These are phyloP conservation scores for Clinocottus analis DNA, from an alignment of 2,113 vertebrate species.

Conservation along the genomic window DNA sequence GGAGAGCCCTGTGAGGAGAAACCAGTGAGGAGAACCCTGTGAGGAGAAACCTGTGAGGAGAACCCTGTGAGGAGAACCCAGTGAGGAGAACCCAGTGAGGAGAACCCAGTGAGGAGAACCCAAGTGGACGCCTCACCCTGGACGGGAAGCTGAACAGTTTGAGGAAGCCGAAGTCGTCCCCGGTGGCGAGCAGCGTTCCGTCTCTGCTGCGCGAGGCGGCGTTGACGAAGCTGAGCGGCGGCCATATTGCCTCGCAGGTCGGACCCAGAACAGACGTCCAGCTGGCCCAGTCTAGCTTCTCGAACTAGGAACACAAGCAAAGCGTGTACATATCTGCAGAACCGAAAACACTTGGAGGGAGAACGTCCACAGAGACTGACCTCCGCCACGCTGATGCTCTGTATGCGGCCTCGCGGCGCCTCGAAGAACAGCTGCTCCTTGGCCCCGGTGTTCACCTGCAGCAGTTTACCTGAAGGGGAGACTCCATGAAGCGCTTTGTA, in stretches of 20 bases:
- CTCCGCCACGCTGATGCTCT: constrained; percentile 66
- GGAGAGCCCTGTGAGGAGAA: too few relatives aligned
- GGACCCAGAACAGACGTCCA: constrained; percentile 96
- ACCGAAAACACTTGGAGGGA: too few relatives aligned
- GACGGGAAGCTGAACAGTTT: constrained; percentile 96
- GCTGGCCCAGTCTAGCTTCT: constrained; percentile 94
- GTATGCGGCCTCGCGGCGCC: constrained; percentile 89
- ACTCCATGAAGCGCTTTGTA: too few relatives aligned
- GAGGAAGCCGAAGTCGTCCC: constrained; percentile 96
- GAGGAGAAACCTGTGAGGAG: too few relatives aligned
- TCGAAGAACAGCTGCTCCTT: constrained; percentile 98
- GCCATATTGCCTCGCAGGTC: constrained; percentile 95
- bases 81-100: too few relatives aligned
- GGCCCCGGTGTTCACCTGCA: constrained; percentile 97
- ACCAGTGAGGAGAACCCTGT: too few relatives aligned
- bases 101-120: too few relatives aligned
- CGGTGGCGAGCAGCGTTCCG: constrained; percentile 89
- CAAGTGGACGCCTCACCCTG: constrained; percentile 92
- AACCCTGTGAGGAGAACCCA: too few relatives aligned
- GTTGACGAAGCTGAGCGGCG: constrained; percentile 90
- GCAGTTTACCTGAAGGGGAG: constrained; percentile 88
- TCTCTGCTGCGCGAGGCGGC: constrained; percentile 92
- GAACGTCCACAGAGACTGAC: constrained; percentile 10
- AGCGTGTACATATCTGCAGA: too few relatives aligned
- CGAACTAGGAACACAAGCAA: constrained; percentile 82